Base-by-base conservation (phyloP, 2,888 invertebrate species). In the Apomyelois bistriatella region DNA sequence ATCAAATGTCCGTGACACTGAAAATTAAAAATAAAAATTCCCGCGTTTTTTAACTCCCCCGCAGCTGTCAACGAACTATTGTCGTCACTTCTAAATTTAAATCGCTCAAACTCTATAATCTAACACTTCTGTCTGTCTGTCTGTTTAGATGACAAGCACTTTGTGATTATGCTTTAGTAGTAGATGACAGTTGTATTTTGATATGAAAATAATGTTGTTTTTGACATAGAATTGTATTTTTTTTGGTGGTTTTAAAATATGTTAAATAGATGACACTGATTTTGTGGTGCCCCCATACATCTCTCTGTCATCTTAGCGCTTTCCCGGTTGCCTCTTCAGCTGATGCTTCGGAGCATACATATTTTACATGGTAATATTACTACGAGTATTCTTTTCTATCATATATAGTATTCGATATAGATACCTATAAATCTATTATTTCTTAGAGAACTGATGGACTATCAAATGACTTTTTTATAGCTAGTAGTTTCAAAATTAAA, bases 1-100 rank as follows among this genome's bases (percentile, higher is more conserved):
- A 16, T 16, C 28, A 15, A 40, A 8, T 16, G 49, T 5, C 49
- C 49, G 15, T 50, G 49, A 50, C 49, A 50, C 40, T 50, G 49
- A 40, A 17, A 16, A 30, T 28, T 32, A 50, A 50, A 50, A 50
- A 50, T 50, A 50, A 46, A 46, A 46, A 38, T 38, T 28, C 40
- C 38, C 49, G 49, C 30, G 40, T 50, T 50, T 50, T 49, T 50
- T 13, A 15, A 15, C 28, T 30, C 30, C 32, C 41, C 15, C 40
- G 30, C 30, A 28, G 32, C 32, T 40, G 49, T 30, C 49, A 32
- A 40, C 40, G 49, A 30, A 13, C 38, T 40, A 48, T 48, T 37
- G 37, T 36, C 36, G 48, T 37, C 36, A 48, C 36, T 3, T 48
- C 48, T 22, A 22, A 12, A 37, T 28, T 30, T 30, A 36, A 5